Percentiles rank a stretch among this genome's conserved stretches.
Conservation (phyloP, 2,113 vertebrate genomes). For the Myanophis thanlyinensis region DNA sequence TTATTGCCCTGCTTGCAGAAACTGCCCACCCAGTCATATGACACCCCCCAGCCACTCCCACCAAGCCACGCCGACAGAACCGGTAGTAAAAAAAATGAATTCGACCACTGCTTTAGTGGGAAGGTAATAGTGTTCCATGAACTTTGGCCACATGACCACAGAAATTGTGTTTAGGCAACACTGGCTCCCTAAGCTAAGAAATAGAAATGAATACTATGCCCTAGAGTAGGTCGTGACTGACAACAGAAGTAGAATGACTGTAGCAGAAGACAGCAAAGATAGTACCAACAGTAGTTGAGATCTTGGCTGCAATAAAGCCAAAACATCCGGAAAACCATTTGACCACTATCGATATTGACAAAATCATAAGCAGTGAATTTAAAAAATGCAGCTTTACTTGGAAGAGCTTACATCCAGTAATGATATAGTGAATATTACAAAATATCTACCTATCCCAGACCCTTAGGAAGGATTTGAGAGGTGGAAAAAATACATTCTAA, state of each 20-base stretch:
- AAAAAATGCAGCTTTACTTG: neutral
- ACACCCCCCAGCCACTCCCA: no score
- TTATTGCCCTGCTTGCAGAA: no score
- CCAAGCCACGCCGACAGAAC: no score
- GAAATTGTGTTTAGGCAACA: neutral
- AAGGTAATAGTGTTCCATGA: neutral
- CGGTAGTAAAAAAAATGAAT: no score
- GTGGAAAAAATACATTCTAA: neutral
- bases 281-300: neutral
- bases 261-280: neutral
- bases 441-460: neutral
- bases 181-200: neutral
- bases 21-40: no score
- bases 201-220: no score
- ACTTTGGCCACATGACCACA: neutral
- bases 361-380: neutral
- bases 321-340: neutral
- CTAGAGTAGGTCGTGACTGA: no score
- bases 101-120: no score
- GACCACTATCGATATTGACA: neutral
- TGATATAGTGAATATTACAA: neutral
- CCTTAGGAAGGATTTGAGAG: neutral
- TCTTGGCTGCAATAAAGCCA: neutral
- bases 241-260: neutral
- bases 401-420: neutral